Percentiles rank a stretch among this genome's conserved stretches.
phyloP scores from a whole-genome alignment of 2,113 vertebrate species.

The Garra rufa region DNA sequence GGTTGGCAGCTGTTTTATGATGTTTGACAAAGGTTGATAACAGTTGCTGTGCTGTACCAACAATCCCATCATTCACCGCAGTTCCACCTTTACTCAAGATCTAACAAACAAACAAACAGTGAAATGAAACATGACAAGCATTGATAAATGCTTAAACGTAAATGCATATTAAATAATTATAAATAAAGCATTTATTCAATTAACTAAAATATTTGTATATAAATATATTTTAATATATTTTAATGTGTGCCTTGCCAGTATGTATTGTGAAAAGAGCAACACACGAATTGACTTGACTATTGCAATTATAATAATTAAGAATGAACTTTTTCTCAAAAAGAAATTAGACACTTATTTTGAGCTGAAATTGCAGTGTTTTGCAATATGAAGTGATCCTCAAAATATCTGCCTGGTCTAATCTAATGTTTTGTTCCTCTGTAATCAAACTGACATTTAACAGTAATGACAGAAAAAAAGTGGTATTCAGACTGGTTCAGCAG shows the following conservation, averaged over 20 bases:
- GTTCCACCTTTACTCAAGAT: background rate
- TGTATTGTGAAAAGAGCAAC: background rate
- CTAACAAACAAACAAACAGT: background rate
- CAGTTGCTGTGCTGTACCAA: background rate
- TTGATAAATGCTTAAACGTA: too few species aligned
- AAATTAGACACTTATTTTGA: background rate
- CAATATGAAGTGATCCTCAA: background rate
- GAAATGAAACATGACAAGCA: background rate
- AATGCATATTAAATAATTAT: background rate
- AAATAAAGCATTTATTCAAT: background rate
- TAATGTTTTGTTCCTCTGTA: background rate
- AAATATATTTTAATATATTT: background rate
- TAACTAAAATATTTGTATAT: background rate
- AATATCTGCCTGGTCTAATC: background rate
- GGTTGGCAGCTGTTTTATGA: constrained; percentile 6
- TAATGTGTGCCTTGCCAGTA: background rate
- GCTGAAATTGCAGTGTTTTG: background rate
- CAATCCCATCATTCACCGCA: background rate
- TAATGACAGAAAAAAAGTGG: background rate
- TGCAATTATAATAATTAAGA: background rate
- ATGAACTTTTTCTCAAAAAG: background rate
- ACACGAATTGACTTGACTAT: background rate
- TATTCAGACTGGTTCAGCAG: background rate
- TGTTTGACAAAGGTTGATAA: background rate
- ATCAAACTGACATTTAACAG: background rate